Percentiles rank a stretch among this genome's conserved stretches.
phyloP scores from a whole-genome alignment of 1,140 invertebrate genomes.

The Sminthurides bifidus region DNA sequence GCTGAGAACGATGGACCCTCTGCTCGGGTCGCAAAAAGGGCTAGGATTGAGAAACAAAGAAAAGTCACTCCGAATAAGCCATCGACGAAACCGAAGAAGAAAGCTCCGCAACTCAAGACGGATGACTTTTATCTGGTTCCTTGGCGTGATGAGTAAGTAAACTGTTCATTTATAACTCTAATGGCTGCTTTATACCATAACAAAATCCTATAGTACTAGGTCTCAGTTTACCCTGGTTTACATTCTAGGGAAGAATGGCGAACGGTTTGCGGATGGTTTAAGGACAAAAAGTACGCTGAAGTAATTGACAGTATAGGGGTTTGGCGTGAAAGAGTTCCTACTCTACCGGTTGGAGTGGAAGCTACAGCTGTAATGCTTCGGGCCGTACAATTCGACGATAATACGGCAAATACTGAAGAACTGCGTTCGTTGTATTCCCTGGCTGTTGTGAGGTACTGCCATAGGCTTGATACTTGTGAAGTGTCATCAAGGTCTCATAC shows the following conservation, averaged over 20 bases:
- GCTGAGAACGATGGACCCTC: too few species aligned
- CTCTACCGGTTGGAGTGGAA: constrained; percentile 52
- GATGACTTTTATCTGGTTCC: neutral
- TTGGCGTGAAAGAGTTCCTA: constrained; percentile 41
- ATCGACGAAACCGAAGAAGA: constrained; percentile 3
- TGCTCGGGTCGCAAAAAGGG: too few species aligned
- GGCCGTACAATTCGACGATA: constrained; percentile 43
- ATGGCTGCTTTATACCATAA: constrained; percentile 9
- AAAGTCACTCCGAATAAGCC: too few species aligned
- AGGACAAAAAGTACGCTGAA: constrained; percentile 37
- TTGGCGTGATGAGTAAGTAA: neutral
- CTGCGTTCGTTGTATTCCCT: constrained; percentile 21
- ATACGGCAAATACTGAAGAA: constrained; percentile 19
- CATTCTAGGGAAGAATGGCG: constrained; percentile 46
- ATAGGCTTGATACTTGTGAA: neutral
- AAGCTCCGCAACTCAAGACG: neutral
- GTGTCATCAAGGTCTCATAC: neutral
- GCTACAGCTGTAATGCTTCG: constrained; percentile 52
- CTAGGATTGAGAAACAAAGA: too few species aligned
- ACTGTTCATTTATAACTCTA: neutral
- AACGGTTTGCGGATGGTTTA: constrained; percentile 43
- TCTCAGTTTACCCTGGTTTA: constrained; percentile 22
- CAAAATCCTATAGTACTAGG: constrained; percentile 23
- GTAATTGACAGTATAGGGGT: constrained; percentile 32
- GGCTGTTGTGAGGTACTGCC: constrained; percentile 19